Evolutionary conservation across 2,797 vertebrate species (phyloP).

Genomic region (Paramormyrops hopkinsi): DNA sequence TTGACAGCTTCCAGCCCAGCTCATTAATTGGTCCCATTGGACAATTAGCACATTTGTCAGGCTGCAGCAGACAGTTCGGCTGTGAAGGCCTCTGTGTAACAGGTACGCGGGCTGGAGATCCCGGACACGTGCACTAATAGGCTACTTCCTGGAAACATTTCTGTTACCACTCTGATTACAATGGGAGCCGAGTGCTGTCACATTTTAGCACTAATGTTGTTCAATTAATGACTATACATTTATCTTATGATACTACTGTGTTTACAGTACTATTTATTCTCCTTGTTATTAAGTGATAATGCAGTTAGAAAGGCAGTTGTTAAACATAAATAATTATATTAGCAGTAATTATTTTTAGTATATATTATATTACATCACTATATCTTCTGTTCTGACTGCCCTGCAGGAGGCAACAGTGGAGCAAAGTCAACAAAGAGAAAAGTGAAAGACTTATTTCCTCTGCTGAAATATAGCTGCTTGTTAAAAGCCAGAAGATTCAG

Average conservation of each 20-base stretch:
- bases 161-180: background rate
- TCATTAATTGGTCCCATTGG: conserved; percentile 4
- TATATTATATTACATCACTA: background rate
- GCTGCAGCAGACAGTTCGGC: background rate
- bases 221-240: background rate
- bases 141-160: background rate
- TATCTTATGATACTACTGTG: background rate
- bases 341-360: background rate
- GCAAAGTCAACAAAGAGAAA: background rate
- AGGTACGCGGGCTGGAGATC: background rate
- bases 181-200: background rate
- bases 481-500: background rate
- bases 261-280: background rate
- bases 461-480: conserved; percentile 1
- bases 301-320: background rate
- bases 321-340: background rate
- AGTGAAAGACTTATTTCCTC: background rate
- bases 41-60: conserved; percentile 14
- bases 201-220: background rate
- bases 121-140: background rate
- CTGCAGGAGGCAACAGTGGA: background rate
- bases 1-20: background rate
- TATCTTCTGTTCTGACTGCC: background rate
- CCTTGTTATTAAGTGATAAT: background rate
- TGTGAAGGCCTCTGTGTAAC: background rate